Percentiles rank a stretch among this genome's conserved stretches.
Evolutionary conservation across 2,888 invertebrate species (phyloP).

Genomic region (Operophtera brumata): DNA sequence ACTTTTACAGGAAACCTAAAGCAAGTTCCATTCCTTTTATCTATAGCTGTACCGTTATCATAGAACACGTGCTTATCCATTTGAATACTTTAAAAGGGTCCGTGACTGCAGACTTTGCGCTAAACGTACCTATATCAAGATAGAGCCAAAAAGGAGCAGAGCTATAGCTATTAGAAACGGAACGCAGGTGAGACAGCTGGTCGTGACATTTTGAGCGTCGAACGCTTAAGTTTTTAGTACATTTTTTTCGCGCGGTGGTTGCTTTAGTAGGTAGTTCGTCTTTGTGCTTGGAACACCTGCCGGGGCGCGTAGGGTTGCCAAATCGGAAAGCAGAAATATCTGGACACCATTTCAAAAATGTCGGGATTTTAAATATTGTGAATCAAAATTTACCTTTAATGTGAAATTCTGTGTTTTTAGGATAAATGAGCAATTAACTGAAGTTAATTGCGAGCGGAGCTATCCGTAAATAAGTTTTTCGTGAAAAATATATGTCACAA

Average conservation of each 20-base stretch:
- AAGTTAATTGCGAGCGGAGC: too few species aligned
- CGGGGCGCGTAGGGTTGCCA: too few species aligned
- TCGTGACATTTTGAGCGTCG: slow-evolving; percentile 64
- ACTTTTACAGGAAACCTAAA: background rate
- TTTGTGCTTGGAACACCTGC: slow-evolving; percentile 70
- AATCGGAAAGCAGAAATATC: too few species aligned
- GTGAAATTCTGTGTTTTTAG: too few species aligned
- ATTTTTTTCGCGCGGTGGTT: slow-evolving; percentile 54
- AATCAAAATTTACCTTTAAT: too few species aligned
- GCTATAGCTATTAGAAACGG: slow-evolving; percentile 40
- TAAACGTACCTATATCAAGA: slow-evolving; percentile 26
- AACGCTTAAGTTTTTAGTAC: slow-evolving; percentile 46
- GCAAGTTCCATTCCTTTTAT: background rate
- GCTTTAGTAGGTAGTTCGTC: slow-evolving; percentile 46
- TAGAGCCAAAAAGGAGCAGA: slow-evolving; percentile 24
- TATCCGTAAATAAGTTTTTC: too few species aligned
- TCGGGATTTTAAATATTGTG: too few species aligned
- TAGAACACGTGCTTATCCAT: background rate
- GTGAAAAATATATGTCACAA: too few species aligned
- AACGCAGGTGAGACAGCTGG: slow-evolving; percentile 68
- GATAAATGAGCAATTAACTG: too few species aligned
- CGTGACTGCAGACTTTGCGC: slow-evolving; percentile 24
- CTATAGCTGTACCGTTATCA: background rate
- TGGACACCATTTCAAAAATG: too few species aligned
- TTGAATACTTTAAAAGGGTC: slow-evolving; percentile 7